Evolutionary conservation across 2,113 vertebrate genomes (phyloP).

Genomic region (Galbula dea): DNA sequence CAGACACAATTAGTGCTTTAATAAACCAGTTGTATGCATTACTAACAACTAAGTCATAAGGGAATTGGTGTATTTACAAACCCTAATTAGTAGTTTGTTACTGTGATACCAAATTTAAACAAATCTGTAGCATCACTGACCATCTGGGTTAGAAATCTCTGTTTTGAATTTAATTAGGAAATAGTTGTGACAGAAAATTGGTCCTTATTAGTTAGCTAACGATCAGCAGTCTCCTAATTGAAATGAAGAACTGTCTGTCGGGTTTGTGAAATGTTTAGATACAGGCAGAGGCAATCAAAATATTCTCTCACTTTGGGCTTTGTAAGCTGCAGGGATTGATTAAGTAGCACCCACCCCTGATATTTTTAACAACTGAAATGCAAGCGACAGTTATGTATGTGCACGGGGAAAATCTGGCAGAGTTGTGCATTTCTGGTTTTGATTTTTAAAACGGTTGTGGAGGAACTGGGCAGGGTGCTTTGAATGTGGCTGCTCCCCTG

Average conservation of each 20-base stretch:
- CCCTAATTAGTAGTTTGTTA: constrained; percentile 84
- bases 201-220: constrained; percentile 78
- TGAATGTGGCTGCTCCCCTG: neutral
- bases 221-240: constrained; percentile 74
- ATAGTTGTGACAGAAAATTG: constrained; percentile 76
- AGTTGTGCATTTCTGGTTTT: neutral
- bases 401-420: neutral
- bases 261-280: constrained; percentile 54
- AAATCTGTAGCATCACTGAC: constrained; percentile 77
- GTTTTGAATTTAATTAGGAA: constrained; percentile 81
- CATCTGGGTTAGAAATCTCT: constrained; percentile 79
- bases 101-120: constrained; percentile 81
- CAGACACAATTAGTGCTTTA: constrained; percentile 81
- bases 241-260: constrained; percentile 70
- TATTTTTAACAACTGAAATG: constrained; percentile 17
- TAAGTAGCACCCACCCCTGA: neutral
- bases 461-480: neutral
- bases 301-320: constrained; percentile 35
- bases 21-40: constrained; percentile 78
- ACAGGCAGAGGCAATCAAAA: constrained; percentile 48
- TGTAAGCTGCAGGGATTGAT: neutral
- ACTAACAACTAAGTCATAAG: constrained; percentile 71
- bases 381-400: neutral
- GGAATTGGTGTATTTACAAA: constrained; percentile 81
- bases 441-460: fast-evolving